Conservation (phyloP, 2,113 vertebrate species). For the Otis tarda region DNA sequence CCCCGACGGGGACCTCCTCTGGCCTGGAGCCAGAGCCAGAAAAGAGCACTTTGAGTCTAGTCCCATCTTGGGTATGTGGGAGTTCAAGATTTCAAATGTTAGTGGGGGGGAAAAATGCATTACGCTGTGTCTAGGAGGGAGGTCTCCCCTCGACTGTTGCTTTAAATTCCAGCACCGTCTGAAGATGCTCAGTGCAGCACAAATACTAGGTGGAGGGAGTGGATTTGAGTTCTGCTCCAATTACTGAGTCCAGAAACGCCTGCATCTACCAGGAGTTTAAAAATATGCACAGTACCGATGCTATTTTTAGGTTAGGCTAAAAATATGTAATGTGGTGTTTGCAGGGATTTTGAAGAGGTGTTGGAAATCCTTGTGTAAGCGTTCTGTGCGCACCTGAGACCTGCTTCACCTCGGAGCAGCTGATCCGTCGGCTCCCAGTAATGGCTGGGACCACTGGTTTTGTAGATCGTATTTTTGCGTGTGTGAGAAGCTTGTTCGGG, state of each 20-base stretch:
- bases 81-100: background rate
- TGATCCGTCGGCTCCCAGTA: background rate
- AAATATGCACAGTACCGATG: background rate
- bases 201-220: background rate
- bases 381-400: background rate
- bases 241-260: conserved; percentile 9
- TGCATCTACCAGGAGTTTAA: background rate
- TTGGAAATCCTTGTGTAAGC: background rate
- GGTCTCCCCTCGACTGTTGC: background rate
- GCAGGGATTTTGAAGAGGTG: background rate
- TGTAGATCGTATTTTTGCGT: background rate
- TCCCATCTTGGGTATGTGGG: background rate
- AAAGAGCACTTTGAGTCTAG: conserved; percentile 7
- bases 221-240: conserved; percentile 41
- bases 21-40: conserved; percentile 49
- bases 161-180: background rate
- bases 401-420: background rate
- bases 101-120: background rate
- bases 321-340: background rate
- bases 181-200: conserved; percentile 15
- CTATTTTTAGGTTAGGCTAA: conserved; percentile 47
- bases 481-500: background rate
- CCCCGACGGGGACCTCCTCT: no score
- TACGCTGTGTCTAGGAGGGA: background rate
- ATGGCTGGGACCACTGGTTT: background rate